Base-by-base conservation (phyloP, 2,888 invertebrate species). In the Bombyx huttoni region DNA sequence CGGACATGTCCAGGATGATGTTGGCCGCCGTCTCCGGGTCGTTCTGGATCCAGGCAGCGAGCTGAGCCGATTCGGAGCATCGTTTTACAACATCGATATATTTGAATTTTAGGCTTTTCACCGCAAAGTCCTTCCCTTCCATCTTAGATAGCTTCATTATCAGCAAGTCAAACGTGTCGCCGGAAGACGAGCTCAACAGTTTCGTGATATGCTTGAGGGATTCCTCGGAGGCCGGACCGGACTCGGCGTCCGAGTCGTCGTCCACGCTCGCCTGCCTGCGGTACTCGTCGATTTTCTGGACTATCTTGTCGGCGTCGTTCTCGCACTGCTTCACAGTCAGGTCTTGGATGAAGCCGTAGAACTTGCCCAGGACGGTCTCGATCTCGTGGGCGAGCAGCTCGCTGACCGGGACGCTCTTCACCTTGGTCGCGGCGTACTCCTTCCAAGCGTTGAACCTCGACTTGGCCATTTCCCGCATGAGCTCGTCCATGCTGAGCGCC, bases 361-460 rank as follows among this genome's bases (percentile, higher is more conserved):
- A 88, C 49, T 81, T 86, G 9, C 80, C 75, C 1, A 84, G 53
- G 75, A 86, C 81, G 0, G 70, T 68, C 56, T 84, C 81, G 0
- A 86, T 81, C 62, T 85, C 84, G 34, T 70, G 74, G 1, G 86
- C 81, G 9, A 86, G 53, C 40, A 84, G 54, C 12, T 80, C 81
- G 40, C 40, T 40, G 0, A 79, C 65, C 0, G 88, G 85, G 58
- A 84, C 77, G 1, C 70, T 73, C 51, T 81, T 81, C 49, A 83
- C 80, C 57, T 83, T 81, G 0, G 73, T 64, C 0, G 77, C 68
- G 0, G 86, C 76, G 8, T 80, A 82, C 10, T 73, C 70, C 51
- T 85, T 86, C 86, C 86, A 87, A 0, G 80, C 75, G 12, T 71
- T 73, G 24, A 84, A 84, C 1, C 83, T 61, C 0, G 75, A 70